Percentiles rank a stretch among this genome's conserved stretches.
phyloP scores from a whole-genome alignment of 1,140 invertebrate genomes.

The Berghia stephanieae region DNA sequence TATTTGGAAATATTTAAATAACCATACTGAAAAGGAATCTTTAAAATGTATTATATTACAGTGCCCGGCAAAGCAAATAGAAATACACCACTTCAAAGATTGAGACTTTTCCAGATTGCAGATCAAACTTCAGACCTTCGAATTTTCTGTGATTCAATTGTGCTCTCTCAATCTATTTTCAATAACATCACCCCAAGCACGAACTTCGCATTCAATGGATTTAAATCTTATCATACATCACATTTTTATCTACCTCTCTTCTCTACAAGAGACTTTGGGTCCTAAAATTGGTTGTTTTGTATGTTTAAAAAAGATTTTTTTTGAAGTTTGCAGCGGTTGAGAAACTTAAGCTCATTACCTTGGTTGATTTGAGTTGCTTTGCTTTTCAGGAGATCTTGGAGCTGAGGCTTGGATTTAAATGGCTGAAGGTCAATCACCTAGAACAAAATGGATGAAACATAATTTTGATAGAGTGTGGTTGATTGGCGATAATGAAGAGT shows the following conservation, averaged over 20 bases:
- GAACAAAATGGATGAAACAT: not conserved
- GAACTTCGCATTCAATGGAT: not conserved
- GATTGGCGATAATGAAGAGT: not conserved
- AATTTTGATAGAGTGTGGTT: not conserved
- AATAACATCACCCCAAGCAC: not conserved
- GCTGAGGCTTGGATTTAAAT: conserved; percentile 29
- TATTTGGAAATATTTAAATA: no score
- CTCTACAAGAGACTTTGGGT: not conserved
- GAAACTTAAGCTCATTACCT: not conserved
- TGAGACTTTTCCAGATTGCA: no score
- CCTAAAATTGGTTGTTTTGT: no score
- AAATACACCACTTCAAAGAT: no score
- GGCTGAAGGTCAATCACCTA: conserved; percentile 34
- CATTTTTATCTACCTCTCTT: not conserved
- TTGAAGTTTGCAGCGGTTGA: not conserved
- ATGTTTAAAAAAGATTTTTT: no score
- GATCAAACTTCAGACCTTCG: no score
- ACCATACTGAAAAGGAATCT: no score
- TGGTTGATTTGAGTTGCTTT: conserved; percentile 19
- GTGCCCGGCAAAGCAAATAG: no score
- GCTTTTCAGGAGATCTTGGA: conserved; percentile 23
- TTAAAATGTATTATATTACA: no score
- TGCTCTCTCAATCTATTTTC: no score
- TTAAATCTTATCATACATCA: not conserved
- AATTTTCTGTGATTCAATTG: no score